Base-by-base conservation (phyloP, 2,888 invertebrate genomes). In the Automeris io region DNA sequence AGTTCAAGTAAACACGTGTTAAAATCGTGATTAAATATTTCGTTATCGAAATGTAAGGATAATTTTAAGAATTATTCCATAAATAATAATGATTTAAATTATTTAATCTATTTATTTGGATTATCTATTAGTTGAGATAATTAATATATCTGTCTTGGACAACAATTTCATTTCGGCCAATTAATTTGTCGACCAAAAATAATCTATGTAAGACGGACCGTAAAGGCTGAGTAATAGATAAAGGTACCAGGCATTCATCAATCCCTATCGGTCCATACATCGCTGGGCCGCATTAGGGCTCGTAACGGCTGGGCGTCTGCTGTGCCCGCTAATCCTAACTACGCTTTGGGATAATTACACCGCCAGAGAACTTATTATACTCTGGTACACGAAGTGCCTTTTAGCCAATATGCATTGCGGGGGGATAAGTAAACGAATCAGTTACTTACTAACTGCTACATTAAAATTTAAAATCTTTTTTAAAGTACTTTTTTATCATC, bases 301-400 rank as follows among this genome's bases (percentile, higher is more conserved):
- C 19, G 21, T 7, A 31, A 37, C 11, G 25, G 18, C 8, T 18
- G 40, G 24, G 8, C 3, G n/a, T 12, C 7, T 18, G 19, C 33
- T 33, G 6, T 16, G 31, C 11, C 18, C 31, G 6, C n/a, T 41
- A 37, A 37, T 37, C 37, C 33, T 22, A 18, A 18, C 24, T 21
- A 33, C 33, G 31, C 13, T 22, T 12, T 29, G 23, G 23, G 34
- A 34, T 37, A 34, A 37, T 34, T 37, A 41, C 25, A 12, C 34
- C 13, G 19, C 21, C 24, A 23, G 24, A 23, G 18, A 24, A 41
- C 18, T 37, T 23, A 29, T 29, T 29, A 22, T 37, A 8, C 12
- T 21, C 25, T 35, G 35, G 35, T 35, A 40, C 25, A 25, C 8
- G 11, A 1, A 25, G 2, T 25, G 1, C n/a, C n/a, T n/a, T n/a